Evolutionary conservation across 1,140 invertebrate species (phyloP).

Genomic region (Penaeus chinensis): DNA sequence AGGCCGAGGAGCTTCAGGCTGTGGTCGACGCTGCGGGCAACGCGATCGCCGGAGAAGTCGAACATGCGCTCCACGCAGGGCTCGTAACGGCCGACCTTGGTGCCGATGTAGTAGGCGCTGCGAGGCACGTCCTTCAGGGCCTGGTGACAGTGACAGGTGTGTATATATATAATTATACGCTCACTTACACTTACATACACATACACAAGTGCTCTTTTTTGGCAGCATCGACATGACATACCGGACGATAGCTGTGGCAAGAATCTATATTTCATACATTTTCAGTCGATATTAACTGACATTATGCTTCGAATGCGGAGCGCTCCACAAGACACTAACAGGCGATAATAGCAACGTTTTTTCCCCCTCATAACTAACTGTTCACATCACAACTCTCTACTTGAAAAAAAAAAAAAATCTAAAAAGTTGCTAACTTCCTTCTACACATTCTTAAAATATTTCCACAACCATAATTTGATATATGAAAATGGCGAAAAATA

Average conservation of each 20-base stretch:
- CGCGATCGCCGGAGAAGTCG: constrained; percentile 85
- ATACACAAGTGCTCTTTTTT: constrained; percentile 6
- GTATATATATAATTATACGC: constrained; percentile 54
- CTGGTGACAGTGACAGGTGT: constrained; percentile 65
- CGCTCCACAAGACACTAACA: no score
- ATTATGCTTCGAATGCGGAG: no score
- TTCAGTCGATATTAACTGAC: no score
- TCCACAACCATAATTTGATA: background rate
- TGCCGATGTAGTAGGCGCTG: constrained; percentile 87
- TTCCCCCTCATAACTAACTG: no score
- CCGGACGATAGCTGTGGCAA: constrained; percentile 29
- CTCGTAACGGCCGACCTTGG: constrained; percentile 90
- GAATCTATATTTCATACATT: background rate
- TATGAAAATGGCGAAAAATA: background rate
- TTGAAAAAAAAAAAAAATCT: no score
- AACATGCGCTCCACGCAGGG: constrained; percentile 90
- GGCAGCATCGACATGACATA: background rate
- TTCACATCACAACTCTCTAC: no score
- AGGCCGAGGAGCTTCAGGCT: constrained; percentile 81
- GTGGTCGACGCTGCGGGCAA: constrained; percentile 79
- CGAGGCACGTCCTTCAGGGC: constrained; percentile 83
- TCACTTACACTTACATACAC: background rate
- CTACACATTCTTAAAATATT: no score
- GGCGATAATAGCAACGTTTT: no score
- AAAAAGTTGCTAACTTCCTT: no score